These are phyloP conservation scores for Dipodomys stephensi DNA, from an alignment of 2,113 vertebrate genomes.

Conservation along the genomic window DNA sequence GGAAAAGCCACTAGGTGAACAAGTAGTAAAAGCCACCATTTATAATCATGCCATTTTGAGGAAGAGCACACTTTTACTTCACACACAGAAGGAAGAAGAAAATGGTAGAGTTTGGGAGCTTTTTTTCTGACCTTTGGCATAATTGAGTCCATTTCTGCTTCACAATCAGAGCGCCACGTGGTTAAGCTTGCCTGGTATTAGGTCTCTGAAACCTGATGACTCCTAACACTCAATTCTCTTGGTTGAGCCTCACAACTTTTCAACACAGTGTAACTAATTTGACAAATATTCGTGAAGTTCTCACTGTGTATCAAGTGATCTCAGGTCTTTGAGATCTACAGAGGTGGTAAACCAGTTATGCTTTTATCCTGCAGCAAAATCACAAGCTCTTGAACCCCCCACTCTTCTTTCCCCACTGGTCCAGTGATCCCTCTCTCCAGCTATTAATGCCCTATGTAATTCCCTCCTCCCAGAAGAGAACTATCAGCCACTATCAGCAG, in stretches of 20 bases:
- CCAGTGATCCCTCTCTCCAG: not conserved
- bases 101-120: not conserved
- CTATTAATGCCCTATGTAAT: not conserved
- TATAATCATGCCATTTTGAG: not conserved
- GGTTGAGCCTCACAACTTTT: not conserved
- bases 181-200: not conserved
- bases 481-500: not conserved
- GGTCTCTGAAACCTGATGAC: not conserved
- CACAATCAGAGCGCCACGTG: not conserved
- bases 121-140: not conserved
- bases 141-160: not conserved
- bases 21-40: no score
- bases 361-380: not conserved
- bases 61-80: not conserved
- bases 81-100: not conserved
- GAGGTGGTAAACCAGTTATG: not conserved
- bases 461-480: not conserved
- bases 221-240: not conserved
- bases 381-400: not conserved
- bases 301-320: not conserved
- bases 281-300: conserved; percentile 19
- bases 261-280: not conserved
- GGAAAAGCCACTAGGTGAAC: not conserved
- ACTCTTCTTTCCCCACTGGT: not conserved
- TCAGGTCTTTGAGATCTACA: not conserved